Evolutionary conservation across 2,797 vertebrate genomes (phyloP).

Genomic region (Phyllotis vaccarum): DNA sequence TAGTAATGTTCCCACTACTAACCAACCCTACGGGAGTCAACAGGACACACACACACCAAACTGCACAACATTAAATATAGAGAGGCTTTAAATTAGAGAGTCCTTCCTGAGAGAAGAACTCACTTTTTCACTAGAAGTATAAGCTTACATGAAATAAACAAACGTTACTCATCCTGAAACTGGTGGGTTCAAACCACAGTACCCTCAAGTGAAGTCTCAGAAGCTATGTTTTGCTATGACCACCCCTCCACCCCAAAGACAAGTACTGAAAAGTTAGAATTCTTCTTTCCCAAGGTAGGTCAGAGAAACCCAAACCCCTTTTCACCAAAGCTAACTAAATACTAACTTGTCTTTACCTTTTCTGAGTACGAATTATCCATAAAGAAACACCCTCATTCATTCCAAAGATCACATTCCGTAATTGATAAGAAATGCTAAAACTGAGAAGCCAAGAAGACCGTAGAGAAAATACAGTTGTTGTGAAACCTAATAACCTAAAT

Average conservation of each 20-base stretch:
- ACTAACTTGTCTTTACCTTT: neutral
- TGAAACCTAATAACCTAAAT: neutral
- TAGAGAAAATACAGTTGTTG: neutral
- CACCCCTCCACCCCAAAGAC: neutral
- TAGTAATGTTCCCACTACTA: neutral
- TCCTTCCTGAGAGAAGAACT: neutral
- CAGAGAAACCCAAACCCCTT: neutral
- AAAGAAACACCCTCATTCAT: neutral
- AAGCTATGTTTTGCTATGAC: neutral
- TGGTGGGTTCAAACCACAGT: neutral
- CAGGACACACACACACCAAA: neutral
- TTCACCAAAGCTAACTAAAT: neutral
- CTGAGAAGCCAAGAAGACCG: neutral
- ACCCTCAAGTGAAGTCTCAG: neutral
- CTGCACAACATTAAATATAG: neutral
- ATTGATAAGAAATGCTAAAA: neutral
- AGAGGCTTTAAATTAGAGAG: slow-evolving; percentile 14
- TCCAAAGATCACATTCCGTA: neutral
- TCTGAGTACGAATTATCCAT: neutral
- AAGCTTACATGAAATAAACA: neutral
- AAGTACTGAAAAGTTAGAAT: neutral
- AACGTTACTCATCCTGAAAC: neutral
- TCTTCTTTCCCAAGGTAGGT: neutral
- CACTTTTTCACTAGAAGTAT: neutral
- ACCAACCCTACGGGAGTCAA: neutral